A percentile compares a stretch with the other conserved stretches of the same genome.
These are phyloP conservation scores for Diorhabda sublineata DNA, from an alignment of 1,140 invertebrate genomes.

Conservation along the genomic window DNA sequence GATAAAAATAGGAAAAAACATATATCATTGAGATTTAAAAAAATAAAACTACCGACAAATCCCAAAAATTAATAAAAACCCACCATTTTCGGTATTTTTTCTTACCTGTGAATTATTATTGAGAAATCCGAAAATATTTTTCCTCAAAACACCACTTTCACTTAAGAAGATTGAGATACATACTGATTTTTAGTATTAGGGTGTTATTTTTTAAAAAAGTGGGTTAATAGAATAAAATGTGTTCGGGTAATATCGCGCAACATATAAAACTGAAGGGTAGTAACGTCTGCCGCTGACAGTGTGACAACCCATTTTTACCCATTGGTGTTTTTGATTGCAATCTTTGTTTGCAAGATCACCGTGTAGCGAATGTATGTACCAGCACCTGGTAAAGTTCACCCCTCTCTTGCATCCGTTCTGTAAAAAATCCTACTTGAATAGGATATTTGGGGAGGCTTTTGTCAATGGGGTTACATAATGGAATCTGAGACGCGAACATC, in stretches of 20 bases:
- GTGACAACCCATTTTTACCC: conserved; percentile 29
- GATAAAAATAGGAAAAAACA: no score
- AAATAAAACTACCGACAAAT: no score
- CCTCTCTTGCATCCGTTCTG: conserved; percentile 34
- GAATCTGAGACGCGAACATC: conserved; percentile 37
- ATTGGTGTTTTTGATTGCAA: conserved; percentile 33
- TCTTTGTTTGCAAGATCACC: conserved; percentile 37
- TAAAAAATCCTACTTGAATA: conserved; percentile 39
- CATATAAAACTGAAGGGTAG: conserved; percentile 7
- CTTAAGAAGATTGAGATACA: neutral
- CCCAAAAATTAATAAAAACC: no score
- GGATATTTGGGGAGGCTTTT: conserved; percentile 36
- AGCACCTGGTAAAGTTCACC: conserved; percentile 37
- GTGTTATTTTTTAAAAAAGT: neutral
- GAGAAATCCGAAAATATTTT: neutral
- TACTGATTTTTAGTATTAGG: neutral
- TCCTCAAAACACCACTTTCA: neutral
- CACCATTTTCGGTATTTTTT: no score
- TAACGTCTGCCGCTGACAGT: conserved; percentile 14
- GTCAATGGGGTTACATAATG: conserved; percentile 41
- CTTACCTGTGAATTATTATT: no score
- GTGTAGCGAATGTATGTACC: conserved; percentile 29
- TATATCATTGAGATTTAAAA: no score
- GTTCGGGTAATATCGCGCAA: conserved; percentile 1
- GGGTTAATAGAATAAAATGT: neutral